These are phyloP conservation scores for Caenorhabditis sp. DNA, from an alignment of 2,888 invertebrate species.

Conservation along the genomic window DNA sequence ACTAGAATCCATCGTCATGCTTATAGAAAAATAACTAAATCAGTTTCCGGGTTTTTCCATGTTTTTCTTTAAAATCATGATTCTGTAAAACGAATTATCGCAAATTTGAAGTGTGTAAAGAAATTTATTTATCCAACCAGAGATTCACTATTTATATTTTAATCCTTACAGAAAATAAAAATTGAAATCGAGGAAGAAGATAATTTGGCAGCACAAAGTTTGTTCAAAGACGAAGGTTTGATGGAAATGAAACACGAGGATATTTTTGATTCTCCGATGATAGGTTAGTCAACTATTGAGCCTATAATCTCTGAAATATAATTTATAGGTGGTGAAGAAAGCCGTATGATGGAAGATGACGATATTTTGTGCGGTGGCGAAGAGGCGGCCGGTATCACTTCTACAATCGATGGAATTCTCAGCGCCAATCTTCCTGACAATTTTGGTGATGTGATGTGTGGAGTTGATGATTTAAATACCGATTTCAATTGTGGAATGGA, in stretches of 20 bases:
- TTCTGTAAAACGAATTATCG: neutral
- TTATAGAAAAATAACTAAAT: too few relatives aligned
- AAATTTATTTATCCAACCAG: too few relatives aligned
- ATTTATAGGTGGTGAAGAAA: conserved; percentile 8
- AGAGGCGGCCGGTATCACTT: conserved; percentile 34
- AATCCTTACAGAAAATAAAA: conserved; percentile 33
- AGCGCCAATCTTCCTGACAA: conserved; percentile 27
- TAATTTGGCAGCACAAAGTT: conserved; percentile 22
- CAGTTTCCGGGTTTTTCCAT: too few relatives aligned
- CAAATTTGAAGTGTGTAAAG: too few relatives aligned
- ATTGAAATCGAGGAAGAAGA: conserved; percentile 39
- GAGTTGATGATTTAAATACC: conserved; percentile 32
- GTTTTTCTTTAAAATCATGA: too few relatives aligned
- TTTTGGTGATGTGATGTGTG: conserved; percentile 29
- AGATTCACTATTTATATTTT: too few relatives aligned
- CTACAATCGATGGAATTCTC: conserved; percentile 27
- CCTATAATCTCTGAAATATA: too few relatives aligned
- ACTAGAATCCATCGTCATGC: too few relatives aligned
- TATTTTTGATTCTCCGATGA: conserved; percentile 13
- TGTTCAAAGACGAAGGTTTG: conserved; percentile 27
- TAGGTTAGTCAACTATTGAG: neutral
- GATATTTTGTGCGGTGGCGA: conserved; percentile 36
- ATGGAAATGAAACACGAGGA: conserved; percentile 3
- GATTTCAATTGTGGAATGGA: conserved; percentile 30
- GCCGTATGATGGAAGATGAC: conserved; percentile 14